Conservation (phyloP, 2,113 vertebrate species). For the human region GRCh38 chr6:87425001-87425500, state of each 20-base stretch:
- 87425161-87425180: constrained; percentile 7
- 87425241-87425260: not conserved
- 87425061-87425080: not conserved
- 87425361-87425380: not conserved
- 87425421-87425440: not conserved
- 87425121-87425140: not conserved
- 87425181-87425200: constrained; percentile 28
- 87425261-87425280: constrained; percentile 11
- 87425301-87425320: not conserved
- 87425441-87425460: not conserved
- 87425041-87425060: not conserved
- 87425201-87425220: not conserved
- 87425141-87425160: constrained; percentile 31
- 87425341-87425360: not conserved
- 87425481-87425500: not conserved
- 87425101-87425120: constrained; percentile 35
- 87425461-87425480: not conserved
- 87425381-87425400: not conserved
- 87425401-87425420: not conserved
- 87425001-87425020: not conserved
- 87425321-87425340: not conserved
- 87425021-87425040: not conserved
- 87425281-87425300: not conserved
- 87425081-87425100: not conserved
- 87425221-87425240: constrained; percentile 3